These are phyloP conservation scores for Dynastes tityus DNA, from an alignment of 2,888 invertebrate genomes.

Conservation along the genomic window DNA sequence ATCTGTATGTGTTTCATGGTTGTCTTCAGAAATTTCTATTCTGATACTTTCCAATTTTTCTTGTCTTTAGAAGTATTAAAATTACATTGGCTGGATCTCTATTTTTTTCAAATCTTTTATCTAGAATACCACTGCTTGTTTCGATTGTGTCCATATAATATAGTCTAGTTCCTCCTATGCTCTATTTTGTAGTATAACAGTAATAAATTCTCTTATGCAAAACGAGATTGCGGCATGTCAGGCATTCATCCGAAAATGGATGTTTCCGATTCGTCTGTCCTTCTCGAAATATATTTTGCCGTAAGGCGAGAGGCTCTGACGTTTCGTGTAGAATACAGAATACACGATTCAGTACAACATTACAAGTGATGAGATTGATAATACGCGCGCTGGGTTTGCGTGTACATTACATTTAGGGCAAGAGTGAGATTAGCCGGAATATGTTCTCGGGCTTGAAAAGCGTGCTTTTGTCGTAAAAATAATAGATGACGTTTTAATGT, in stretches of 20 bases:
- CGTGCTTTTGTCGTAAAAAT: neutral
- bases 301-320: conserved; percentile 11
- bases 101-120: too few species aligned
- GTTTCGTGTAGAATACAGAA: conserved; percentile 8
- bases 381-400: neutral
- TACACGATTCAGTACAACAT: conserved; percentile 13
- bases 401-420: conserved; percentile 9
- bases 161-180: neutral
- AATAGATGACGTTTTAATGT: conserved; percentile 7
- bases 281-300: conserved; percentile 16
- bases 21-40: too few species aligned
- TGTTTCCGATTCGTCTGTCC: conserved; percentile 27
- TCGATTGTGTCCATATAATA: too few species aligned
- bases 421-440: neutral
- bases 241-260: conserved; percentile 27
- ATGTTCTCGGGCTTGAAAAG: neutral
- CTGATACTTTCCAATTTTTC: too few species aligned
- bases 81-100: too few species aligned
- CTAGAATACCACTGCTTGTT: too few species aligned
- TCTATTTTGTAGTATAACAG: conserved; percentile 11
- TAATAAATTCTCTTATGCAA: conserved; percentile 20
- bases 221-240: neutral
- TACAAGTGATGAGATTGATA: conserved; percentile 12
- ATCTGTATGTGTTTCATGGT: too few species aligned
- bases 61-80: too few species aligned